phyloP scores from a whole-genome alignment of 2,113 vertebrate genomes.

The Thermophis baileyi region DNA sequence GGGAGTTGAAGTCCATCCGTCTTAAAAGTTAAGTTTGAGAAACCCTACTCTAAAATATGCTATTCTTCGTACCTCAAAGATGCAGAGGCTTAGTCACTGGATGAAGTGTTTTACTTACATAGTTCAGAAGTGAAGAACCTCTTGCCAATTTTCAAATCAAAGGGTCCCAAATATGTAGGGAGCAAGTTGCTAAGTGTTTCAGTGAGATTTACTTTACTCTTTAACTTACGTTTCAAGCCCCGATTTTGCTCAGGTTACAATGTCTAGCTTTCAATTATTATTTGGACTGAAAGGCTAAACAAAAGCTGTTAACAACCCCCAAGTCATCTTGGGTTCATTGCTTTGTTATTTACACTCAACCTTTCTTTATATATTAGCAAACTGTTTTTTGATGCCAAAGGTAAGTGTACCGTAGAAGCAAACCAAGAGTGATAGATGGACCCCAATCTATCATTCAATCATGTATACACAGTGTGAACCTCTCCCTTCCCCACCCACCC shows the following conservation, averaged over 20 bases:
- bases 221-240: not conserved
- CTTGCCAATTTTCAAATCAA: not conserved
- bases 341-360: not conserved
- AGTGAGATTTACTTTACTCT: not conserved
- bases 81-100: fast-evolving
- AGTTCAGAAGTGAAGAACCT: not conserved
- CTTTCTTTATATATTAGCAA: not conserved
- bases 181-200: not conserved
- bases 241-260: not conserved
- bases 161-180: not conserved
- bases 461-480: no score
- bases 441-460: not conserved
- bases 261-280: not conserved
- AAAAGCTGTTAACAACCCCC: not conserved
- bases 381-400: not conserved
- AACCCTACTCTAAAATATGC: not conserved
- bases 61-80: not conserved
- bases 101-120: not conserved
- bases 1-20: no score
- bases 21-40: no score
- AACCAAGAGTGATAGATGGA: not conserved
- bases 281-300: not conserved
- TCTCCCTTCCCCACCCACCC: not conserved
- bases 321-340: not conserved
- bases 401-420: not conserved